A percentile compares a stretch with the other conserved stretches of the same genome.
Conservation (phyloP, 1,140 invertebrate genomes). For the Anastrepha obliqua region DNA sequence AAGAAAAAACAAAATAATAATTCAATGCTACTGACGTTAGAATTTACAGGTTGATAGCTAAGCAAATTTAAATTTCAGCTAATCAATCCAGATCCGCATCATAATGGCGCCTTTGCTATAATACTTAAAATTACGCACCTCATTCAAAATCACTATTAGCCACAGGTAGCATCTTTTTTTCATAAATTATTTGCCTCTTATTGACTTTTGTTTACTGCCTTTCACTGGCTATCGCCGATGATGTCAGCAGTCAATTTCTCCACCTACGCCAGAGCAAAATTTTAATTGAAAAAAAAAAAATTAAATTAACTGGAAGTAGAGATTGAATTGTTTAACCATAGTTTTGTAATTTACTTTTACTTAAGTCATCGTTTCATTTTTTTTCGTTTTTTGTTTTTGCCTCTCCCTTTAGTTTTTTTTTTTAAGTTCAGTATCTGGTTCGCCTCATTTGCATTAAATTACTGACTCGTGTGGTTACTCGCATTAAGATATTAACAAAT, state of each 20-base stretch:
- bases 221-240: neutral
- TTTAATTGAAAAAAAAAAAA: neutral
- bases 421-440: neutral
- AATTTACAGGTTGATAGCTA: too few species aligned
- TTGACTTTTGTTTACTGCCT: neutral
- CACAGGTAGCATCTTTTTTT: too few species aligned
- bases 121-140: too few species aligned
- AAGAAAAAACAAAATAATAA: too few species aligned
- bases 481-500: neutral
- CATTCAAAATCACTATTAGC: too few species aligned
- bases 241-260: slow-evolving; percentile 46
- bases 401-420: neutral
- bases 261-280: neutral
- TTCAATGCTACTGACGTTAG: too few species aligned
- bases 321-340: neutral
- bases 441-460: neutral
- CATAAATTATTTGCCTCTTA: too few species aligned
- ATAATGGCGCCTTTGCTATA: too few species aligned
- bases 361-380: neutral
- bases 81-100: too few species aligned
- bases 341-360: neutral
- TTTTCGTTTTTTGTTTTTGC: neutral
- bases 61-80: too few species aligned
- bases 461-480: neutral
- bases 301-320: neutral